These are phyloP conservation scores for Epistrophe grossulariae DNA, from an alignment of 2,888 invertebrate genomes.

Conservation along the genomic window DNA sequence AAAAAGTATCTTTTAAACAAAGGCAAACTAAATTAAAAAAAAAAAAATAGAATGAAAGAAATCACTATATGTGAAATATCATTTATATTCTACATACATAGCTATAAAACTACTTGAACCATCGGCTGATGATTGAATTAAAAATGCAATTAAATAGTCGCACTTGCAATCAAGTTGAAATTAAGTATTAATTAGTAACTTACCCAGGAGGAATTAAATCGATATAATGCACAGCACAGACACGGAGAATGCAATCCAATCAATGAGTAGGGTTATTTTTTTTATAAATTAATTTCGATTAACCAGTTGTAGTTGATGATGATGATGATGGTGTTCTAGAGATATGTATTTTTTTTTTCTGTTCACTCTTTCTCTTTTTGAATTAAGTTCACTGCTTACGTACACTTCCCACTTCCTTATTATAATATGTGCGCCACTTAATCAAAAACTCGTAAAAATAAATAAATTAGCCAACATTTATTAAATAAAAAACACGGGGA, in stretches of 20 bases:
- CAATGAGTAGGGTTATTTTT: slow-evolving; percentile 23
- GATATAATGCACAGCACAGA: slow-evolving; percentile 19
- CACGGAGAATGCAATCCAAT: slow-evolving; percentile 23
- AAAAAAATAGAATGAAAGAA: background rate
- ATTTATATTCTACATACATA: background rate
- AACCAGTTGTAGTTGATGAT: slow-evolving; percentile 15
- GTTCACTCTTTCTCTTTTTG: slow-evolving; percentile 10
- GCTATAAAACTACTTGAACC: background rate
- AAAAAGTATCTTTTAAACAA: background rate
- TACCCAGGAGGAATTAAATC: slow-evolving; percentile 56
- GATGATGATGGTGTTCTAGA: slow-evolving; percentile 19
- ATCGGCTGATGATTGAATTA: slow-evolving; percentile 39
- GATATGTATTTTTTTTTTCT: background rate
- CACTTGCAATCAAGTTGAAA: slow-evolving; percentile 43
- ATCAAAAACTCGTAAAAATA: slow-evolving; percentile 22
- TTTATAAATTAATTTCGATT: slow-evolving; percentile 38
- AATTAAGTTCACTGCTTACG: slow-evolving; percentile 37
- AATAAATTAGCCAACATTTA: slow-evolving; percentile 35
- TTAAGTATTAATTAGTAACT: slow-evolving; percentile 54
- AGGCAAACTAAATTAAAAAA: background rate
- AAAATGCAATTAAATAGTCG: slow-evolving; percentile 46
- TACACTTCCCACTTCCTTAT: slow-evolving; percentile 20
- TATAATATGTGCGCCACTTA: slow-evolving; percentile 6
- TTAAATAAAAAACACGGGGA: background rate
- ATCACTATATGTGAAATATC: background rate